phyloP scores from a whole-genome alignment of 2,797 vertebrate species.

The Liparis tanakae region DNA sequence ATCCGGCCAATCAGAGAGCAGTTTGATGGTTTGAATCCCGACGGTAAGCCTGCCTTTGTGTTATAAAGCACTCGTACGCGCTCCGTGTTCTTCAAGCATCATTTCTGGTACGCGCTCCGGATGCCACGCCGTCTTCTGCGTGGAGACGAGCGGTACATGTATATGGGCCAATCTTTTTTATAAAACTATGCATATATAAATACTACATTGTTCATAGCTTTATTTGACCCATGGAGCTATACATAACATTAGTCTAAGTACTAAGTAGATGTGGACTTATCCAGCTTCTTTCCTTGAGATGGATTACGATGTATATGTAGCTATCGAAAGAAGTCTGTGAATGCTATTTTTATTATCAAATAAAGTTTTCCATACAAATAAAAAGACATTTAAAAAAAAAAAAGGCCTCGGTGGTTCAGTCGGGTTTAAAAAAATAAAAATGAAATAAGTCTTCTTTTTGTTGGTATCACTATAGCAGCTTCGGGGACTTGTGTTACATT shows the following conservation, averaged over 20 bases:
- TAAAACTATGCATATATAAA: constrained; percentile 99
- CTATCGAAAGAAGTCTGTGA: constrained; percentile 96
- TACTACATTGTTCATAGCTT: constrained; percentile 99
- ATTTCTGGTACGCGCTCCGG: constrained; percentile 91
- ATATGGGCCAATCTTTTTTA: constrained; percentile 95
- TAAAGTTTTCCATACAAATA: constrained; percentile 98
- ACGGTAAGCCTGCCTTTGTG: constrained; percentile 94
- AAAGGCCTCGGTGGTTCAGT: constrained; percentile 22
- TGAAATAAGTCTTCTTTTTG: too few species aligned
- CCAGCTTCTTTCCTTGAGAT: constrained; percentile 93
- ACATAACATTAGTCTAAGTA: constrained; percentile 93
- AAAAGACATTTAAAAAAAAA: constrained; percentile 43
- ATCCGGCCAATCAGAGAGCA: constrained; percentile 89
- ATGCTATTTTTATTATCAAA: constrained; percentile 99
- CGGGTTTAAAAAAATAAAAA: too few species aligned
- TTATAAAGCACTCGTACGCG: constrained; percentile 93
- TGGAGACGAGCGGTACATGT: constrained; percentile 96
- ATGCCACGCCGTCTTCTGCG: constrained; percentile 93
- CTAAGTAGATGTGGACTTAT: constrained; percentile 92
- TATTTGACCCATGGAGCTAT: constrained; percentile 96
- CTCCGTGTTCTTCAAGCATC: constrained; percentile 92
- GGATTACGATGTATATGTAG: constrained; percentile 96
- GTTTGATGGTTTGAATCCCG: constrained; percentile 88
- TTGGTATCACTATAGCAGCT: too few species aligned
- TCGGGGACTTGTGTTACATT: not conserved